Percentiles rank a stretch among this genome's conserved stretches.
phyloP scores from a whole-genome alignment of 2,113 vertebrate species.

The Crocuta crocuta region DNA sequence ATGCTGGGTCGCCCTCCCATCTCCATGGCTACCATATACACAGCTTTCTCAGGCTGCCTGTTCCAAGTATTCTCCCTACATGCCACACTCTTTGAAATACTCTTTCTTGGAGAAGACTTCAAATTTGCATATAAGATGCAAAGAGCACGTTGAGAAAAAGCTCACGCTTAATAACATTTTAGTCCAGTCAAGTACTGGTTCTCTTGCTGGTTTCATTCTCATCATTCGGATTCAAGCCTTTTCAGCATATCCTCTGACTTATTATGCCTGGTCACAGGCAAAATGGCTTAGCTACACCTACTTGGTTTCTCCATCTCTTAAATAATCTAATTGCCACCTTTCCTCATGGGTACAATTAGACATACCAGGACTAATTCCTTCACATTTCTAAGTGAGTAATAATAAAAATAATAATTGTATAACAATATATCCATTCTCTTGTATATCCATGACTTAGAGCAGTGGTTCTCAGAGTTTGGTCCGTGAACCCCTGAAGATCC shows the following conservation, averaged over 20 bases:
- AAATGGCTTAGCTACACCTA: background rate
- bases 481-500: background rate
- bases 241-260: background rate
- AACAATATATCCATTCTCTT: background rate
- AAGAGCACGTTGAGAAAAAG: background rate
- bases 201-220: background rate
- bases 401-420: background rate
- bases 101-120: background rate
- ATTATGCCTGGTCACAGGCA: background rate
- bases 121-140: background rate
- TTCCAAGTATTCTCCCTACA: background rate
- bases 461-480: background rate
- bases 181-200: background rate
- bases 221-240: background rate
- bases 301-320: background rate
- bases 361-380: background rate
- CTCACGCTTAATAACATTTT: background rate
- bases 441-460: background rate
- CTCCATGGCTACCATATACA: background rate
- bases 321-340: background rate
- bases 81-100: background rate
- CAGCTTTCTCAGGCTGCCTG: background rate
- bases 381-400: constrained; percentile 17
- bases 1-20: background rate
- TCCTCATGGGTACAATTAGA: background rate